Percentiles rank a stretch among this genome's conserved stretches.
Evolutionary conservation across 2,113 vertebrate species (phyloP).

Genomic region (Daboia siamensis): DNA sequence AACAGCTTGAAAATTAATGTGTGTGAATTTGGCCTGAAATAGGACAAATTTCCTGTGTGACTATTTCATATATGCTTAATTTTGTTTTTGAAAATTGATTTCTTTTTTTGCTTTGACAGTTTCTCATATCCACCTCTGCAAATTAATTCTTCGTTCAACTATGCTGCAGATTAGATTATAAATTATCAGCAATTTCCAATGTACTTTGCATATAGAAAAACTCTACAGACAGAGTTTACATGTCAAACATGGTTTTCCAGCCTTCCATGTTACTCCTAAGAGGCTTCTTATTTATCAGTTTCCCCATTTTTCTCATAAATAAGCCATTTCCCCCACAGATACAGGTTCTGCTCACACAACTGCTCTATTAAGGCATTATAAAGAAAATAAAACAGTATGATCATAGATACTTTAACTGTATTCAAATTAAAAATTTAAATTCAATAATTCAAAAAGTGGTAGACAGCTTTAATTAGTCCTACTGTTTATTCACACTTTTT

Average conservation of each 20-base stretch:
- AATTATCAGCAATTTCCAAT: not conserved
- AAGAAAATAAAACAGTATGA: not conserved
- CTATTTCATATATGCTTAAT: not conserved
- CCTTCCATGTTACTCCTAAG: not conserved
- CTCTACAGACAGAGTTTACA: not conserved
- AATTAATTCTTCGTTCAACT: not conserved
- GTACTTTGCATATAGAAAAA: not conserved
- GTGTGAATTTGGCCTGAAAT: not conserved
- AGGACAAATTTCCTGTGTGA: not conserved
- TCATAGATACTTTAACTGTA: not conserved
- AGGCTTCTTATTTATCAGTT: not conserved
- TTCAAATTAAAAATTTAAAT: not conserved
- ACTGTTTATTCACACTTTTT: not conserved
- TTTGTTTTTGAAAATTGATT: not conserved
- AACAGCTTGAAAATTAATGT: not conserved
- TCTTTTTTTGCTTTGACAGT: not conserved
- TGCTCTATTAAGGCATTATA: not conserved
- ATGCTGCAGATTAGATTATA: not conserved
- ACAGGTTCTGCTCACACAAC: not conserved
- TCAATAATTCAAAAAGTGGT: not conserved
- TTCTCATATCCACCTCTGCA: not conserved
- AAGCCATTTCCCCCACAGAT: not conserved
- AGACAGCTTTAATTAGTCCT: not conserved
- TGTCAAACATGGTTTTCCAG: not conserved
- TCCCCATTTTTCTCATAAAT: not conserved